These are phyloP conservation scores for Typhlichthys eigenmanni DNA, from an alignment of 2,797 vertebrate species.

Conservation along the genomic window DNA sequence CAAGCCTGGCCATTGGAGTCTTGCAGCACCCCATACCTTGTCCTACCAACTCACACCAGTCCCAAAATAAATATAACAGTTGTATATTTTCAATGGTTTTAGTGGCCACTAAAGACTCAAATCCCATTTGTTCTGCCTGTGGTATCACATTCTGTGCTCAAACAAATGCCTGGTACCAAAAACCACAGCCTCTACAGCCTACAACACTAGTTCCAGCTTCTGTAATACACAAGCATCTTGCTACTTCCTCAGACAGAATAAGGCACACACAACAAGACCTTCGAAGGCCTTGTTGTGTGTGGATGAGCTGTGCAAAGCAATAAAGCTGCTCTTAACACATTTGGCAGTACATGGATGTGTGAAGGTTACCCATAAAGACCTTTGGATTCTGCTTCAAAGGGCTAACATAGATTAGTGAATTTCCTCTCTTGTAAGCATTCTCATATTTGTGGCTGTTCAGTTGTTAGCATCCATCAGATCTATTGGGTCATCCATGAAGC, in stretches of 20 bases:
- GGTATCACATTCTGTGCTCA: slow-evolving; percentile 61
- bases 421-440: slow-evolving; percentile 23
- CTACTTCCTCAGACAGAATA: slow-evolving; percentile 59
- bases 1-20: slow-evolving; percentile 59
- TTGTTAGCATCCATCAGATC: slow-evolving; percentile 58
- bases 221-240: slow-evolving; percentile 34
- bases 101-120: slow-evolving; percentile 66
- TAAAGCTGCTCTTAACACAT: slow-evolving; percentile 29
- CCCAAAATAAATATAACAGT: slow-evolving; percentile 67
- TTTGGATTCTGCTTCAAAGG: slow-evolving; percentile 16
- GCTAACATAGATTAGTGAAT: slow-evolving; percentile 30
- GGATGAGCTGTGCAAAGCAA: slow-evolving; percentile 14
- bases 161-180: slow-evolving; percentile 55
- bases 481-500: slow-evolving; percentile 54
- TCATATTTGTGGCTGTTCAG: slow-evolving; percentile 44
- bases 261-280: slow-evolving; percentile 19
- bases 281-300: slow-evolving; percentile 6
- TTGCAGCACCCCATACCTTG: slow-evolving; percentile 41
- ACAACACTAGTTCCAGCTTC: slow-evolving; percentile 39
- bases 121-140: slow-evolving; percentile 68
- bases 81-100: slow-evolving; percentile 73
- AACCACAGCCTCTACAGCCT: slow-evolving; percentile 57
- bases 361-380: slow-evolving; percentile 24
- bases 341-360: slow-evolving; percentile 16
- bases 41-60: slow-evolving; percentile 38